Percentiles rank a stretch among this genome's conserved stretches.
phyloP scores from a whole-genome alignment of 2,888 invertebrate genomes.

The Metopia argyrocephala region DNA sequence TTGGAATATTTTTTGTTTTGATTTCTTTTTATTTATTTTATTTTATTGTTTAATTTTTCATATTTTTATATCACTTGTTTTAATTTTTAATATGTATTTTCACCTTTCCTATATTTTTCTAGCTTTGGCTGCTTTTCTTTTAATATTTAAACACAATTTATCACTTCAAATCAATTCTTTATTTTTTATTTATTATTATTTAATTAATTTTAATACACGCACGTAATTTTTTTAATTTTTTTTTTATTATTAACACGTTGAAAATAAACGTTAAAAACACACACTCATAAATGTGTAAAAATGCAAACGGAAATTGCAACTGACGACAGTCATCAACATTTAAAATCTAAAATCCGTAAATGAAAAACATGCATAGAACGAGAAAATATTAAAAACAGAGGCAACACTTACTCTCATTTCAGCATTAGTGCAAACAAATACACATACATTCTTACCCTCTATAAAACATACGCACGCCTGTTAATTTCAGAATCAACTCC shows the following conservation, averaged over 20 bases:
- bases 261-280: neutral
- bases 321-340: constrained; percentile 64
- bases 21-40: too few species aligned
- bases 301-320: constrained; percentile 69
- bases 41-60: too few species aligned
- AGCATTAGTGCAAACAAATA: neutral
- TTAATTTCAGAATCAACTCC: constrained; percentile 27
- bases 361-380: neutral
- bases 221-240: constrained; percentile 7
- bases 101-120: constrained; percentile 12
- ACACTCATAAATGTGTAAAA: constrained; percentile 55
- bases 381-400: neutral
- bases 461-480: constrained; percentile 1
- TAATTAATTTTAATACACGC: constrained; percentile 34
- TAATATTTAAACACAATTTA: neutral
- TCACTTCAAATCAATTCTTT: constrained; percentile 28
- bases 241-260: neutral
- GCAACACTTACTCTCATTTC: constrained; percentile 6
- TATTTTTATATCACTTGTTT: neutral
- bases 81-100: neutral
- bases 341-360: constrained; percentile 38
- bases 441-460: neutral
- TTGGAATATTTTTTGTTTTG: too few species aligned
- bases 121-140: neutral
- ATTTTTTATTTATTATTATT: constrained; percentile 22